These are phyloP conservation scores for Apis cerana DNA, from an alignment of 1,140 invertebrate genomes.

Conservation along the genomic window DNA sequence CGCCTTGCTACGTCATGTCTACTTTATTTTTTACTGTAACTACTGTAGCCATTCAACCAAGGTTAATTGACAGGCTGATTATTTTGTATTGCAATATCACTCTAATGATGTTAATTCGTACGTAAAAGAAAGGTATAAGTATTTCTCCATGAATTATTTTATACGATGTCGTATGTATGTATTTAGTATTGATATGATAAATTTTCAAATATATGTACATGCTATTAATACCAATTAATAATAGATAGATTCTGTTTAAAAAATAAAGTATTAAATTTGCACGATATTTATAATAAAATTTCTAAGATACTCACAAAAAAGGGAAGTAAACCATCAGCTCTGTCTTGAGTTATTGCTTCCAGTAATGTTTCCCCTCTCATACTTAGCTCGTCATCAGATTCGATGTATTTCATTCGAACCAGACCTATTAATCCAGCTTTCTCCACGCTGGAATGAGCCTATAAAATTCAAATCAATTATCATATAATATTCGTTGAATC, in stretches of 20 bases:
- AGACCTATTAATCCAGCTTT: slow-evolving; percentile 96
- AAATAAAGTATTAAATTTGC: too few species aligned
- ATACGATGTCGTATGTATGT: background rate
- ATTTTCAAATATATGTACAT: background rate
- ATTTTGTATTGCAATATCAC: background rate
- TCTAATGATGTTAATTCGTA: slow-evolving; percentile 14
- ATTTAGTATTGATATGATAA: background rate
- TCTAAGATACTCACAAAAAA: slow-evolving; percentile 91
- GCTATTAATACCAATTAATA: background rate
- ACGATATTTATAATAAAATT: background rate
- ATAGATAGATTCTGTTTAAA: too few species aligned
- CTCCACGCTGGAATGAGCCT: slow-evolving; percentile 98
- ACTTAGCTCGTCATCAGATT: slow-evolving; percentile 90
- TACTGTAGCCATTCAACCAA: slow-evolving; percentile 19
- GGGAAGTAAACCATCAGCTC: slow-evolving; percentile 93
- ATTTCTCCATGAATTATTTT: background rate
- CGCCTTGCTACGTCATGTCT: slow-evolving; percentile 35
- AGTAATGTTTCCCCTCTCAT: slow-evolving; percentile 91
- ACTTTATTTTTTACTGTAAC: slow-evolving; percentile 16
- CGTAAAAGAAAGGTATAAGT: too few species aligned
- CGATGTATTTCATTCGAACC: slow-evolving; percentile 95
- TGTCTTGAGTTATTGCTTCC: slow-evolving; percentile 91
- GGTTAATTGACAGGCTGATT: slow-evolving; percentile 47
- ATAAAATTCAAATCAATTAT: background rate
- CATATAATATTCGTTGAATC: too few species aligned